Evolutionary conservation across 1,140 invertebrate species (phyloP).

Genomic region (Drosophila cardini): DNA sequence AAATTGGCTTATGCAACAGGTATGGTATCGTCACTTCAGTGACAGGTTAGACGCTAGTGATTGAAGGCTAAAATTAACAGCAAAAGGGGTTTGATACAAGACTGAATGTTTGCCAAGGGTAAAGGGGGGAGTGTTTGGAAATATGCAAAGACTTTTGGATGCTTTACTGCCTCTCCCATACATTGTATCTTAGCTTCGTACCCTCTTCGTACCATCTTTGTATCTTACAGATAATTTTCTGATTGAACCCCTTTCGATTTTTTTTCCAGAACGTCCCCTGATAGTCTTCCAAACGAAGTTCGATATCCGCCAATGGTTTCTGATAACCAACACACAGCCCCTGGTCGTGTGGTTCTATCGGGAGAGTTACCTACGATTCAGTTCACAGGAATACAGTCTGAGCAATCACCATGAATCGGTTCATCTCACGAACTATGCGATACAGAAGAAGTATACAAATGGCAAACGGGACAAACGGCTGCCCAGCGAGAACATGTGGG

Average conservation of each 20-base stretch:
- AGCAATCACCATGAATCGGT: conserved; percentile 96
- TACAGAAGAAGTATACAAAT: conserved; percentile 96
- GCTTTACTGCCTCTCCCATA: too few species aligned
- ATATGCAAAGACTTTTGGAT: too few species aligned
- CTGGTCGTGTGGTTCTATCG: conserved; percentile 91
- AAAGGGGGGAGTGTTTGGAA: too few species aligned
- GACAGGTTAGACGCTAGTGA: background rate
- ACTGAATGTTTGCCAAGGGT: too few species aligned
- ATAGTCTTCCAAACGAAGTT: conserved; percentile 96
- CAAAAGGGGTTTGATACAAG: background rate
- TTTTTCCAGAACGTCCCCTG: conserved; percentile 90
- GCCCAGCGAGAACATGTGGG: conserved; percentile 95
- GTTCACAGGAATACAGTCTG: conserved; percentile 95
- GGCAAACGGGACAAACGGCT: conserved; percentile 89
- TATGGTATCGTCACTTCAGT: background rate
- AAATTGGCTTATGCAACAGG: conserved; percentile 50
- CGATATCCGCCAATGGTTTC: conserved; percentile 97
- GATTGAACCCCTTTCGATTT: too few species aligned
- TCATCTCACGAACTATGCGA: conserved; percentile 96
- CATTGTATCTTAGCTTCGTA: too few species aligned
- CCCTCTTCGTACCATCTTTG: background rate
- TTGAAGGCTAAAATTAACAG: background rate
- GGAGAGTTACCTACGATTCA: conserved; percentile 96
- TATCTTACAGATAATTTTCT: too few species aligned
- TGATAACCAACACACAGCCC: conserved; percentile 90